A percentile compares a stretch with the other conserved stretches of the same genome.
These are phyloP conservation scores for Podarcis cretensis DNA, from an alignment of 2,113 vertebrate species.

Conservation along the genomic window DNA sequence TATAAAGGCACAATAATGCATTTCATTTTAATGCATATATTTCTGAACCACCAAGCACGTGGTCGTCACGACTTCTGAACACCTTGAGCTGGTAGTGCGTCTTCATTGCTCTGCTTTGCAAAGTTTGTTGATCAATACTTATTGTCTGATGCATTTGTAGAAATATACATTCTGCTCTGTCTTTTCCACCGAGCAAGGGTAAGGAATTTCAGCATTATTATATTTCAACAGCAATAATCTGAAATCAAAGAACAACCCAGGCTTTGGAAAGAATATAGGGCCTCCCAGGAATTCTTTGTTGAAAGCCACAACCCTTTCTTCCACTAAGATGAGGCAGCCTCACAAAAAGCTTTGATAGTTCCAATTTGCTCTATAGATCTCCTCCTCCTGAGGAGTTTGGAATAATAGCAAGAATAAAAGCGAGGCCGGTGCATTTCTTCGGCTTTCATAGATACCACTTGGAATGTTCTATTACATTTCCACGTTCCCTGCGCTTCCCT, in stretches of 20 bases:
- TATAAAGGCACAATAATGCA: neutral
- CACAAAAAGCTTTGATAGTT: slow-evolving; percentile 28
- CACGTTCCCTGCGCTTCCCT: neutral
- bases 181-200: slow-evolving; percentile 25
- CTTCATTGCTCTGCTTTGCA: slow-evolving; percentile 33
- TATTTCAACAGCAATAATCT: slow-evolving; percentile 33
- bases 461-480: slow-evolving; percentile 6
- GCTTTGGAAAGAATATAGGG: slow-evolving; percentile 33
- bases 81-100: slow-evolving; percentile 12
- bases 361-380: slow-evolving; percentile 28
- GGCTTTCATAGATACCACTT: neutral
- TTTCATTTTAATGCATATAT: neutral
- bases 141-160: neutral
- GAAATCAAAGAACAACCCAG: slow-evolving; percentile 34
- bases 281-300: slow-evolving; percentile 30
- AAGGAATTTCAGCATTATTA: neutral
- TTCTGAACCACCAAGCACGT: neutral
- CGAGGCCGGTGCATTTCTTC: neutral
- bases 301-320: slow-evolving; percentile 42
- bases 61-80: slow-evolving; percentile 24
- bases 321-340: slow-evolving; percentile 26
- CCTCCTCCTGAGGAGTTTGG: neutral
- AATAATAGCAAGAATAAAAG: slow-evolving; percentile 32
- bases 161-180: slow-evolving; percentile 21
- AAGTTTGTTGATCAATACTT: slow-evolving; percentile 17